These are phyloP conservation scores for Trididemnum nubilum DNA, from an alignment of 23 tunicate genomes.

Conservation along the genomic window DNA sequence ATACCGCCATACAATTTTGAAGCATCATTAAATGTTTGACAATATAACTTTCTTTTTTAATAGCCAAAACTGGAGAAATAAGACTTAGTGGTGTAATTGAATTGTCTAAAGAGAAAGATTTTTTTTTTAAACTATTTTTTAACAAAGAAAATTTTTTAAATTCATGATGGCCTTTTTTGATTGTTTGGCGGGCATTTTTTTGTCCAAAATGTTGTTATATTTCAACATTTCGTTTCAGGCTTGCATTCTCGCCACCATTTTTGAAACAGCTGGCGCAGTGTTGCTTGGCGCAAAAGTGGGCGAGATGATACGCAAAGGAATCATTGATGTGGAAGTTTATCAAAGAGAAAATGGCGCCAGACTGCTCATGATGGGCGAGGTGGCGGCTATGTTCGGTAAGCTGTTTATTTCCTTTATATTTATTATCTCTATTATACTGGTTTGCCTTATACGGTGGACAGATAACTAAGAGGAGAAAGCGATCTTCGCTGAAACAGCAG, in stretches of 20 bases:
- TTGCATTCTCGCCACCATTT: conserved; percentile 82
- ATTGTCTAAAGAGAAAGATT: no score
- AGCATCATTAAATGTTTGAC: no score
- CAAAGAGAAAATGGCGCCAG: conserved; percentile 29
- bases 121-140: no score
- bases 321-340: conserved; percentile 78
- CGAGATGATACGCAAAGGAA: conserved; percentile 89
- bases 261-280: conserved; percentile 91
- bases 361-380: conserved; percentile 83
- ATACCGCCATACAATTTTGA: no score
- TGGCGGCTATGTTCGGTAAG: conserved; percentile 78
- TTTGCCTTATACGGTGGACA: no score
- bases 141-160: no score
- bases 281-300: conserved; percentile 96
- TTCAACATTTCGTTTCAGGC: conserved; percentile 36
- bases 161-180: background rate
- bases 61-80: no score
- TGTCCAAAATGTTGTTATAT: background rate
- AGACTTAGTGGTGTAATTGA: no score
- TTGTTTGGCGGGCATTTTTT: background rate
- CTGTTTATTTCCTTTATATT: background rate
- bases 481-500: no score
- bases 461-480: no score
- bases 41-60: no score
- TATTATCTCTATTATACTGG: no score